These are phyloP conservation scores for Pogoniulus pusillus DNA, from an alignment of 2,797 vertebrate species.

Conservation along the genomic window DNA sequence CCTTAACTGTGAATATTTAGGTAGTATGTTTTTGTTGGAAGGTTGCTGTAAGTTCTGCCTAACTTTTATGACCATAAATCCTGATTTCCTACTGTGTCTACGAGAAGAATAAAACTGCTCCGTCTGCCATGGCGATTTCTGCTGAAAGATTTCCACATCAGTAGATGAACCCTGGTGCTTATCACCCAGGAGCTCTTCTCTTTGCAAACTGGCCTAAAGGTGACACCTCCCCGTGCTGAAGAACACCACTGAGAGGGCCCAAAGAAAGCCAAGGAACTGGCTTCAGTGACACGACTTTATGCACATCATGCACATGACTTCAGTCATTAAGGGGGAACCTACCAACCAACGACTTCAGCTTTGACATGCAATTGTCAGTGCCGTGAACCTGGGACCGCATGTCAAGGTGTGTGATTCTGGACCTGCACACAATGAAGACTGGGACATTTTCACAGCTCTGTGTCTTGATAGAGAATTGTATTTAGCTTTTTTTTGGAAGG, in stretches of 20 bases:
- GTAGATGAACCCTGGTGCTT: background rate
- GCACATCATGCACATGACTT: background rate
- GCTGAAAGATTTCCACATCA: background rate
- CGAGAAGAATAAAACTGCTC: background rate
- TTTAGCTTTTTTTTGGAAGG: too few relatives aligned
- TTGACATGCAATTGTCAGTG: background rate
- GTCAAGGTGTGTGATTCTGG: background rate
- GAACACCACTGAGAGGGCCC: background rate
- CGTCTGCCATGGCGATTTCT: background rate
- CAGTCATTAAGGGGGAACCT: background rate
- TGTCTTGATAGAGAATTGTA: background rate
- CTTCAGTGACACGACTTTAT: background rate
- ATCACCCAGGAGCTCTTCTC: background rate
- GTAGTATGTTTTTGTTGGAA: background rate
- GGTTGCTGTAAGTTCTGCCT: background rate
- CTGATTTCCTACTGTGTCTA: background rate
- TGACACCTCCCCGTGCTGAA: background rate
- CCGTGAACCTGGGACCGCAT: background rate
- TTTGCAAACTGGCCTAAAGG: background rate
- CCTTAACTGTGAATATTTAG: background rate
- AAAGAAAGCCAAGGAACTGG: background rate
- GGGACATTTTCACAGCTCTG: background rate
- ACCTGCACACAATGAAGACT: background rate
- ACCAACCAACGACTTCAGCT: background rate
- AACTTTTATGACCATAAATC: background rate